Evolutionary conservation across 1,140 invertebrate species (phyloP).

Genomic region (Leptoteleia sp.): DNA sequence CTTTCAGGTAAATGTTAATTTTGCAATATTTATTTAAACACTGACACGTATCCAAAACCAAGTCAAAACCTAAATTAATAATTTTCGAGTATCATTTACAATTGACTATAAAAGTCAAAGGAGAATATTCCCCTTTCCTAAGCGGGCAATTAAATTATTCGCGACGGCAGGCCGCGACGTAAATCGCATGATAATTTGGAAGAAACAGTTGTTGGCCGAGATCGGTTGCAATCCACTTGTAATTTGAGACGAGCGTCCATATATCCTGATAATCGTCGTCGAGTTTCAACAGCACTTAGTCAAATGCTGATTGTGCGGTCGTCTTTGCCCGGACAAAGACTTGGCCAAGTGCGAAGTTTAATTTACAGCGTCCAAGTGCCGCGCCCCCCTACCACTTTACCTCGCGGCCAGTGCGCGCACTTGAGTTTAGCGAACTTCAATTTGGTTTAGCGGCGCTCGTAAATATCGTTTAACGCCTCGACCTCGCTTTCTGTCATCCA

Average conservation of each 20-base stretch:
- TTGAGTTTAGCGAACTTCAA: constrained; percentile 64
- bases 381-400: constrained; percentile 33
- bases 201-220: background rate
- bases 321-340: constrained; percentile 54
- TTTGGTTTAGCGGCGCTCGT: constrained; percentile 62
- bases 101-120: no score
- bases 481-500: constrained; percentile 64
- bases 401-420: constrained; percentile 32
- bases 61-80: no score
- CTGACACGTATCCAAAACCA: no score
- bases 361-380: constrained; percentile 58
- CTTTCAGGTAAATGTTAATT: no score
- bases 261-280: constrained; percentile 32
- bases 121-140: no score
- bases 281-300: constrained; percentile 47
- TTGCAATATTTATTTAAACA: no score
- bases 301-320: constrained; percentile 52
- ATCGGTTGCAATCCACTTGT: constrained; percentile 16
- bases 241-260: constrained; percentile 29
- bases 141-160: no score
- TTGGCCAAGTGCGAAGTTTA: constrained; percentile 52
- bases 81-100: no score
- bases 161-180: background rate
- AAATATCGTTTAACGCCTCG: constrained; percentile 69
- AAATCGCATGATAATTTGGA: background rate